phyloP scores from a whole-genome alignment of 1,140 invertebrate species.

The Antheraea mylitta region DNA sequence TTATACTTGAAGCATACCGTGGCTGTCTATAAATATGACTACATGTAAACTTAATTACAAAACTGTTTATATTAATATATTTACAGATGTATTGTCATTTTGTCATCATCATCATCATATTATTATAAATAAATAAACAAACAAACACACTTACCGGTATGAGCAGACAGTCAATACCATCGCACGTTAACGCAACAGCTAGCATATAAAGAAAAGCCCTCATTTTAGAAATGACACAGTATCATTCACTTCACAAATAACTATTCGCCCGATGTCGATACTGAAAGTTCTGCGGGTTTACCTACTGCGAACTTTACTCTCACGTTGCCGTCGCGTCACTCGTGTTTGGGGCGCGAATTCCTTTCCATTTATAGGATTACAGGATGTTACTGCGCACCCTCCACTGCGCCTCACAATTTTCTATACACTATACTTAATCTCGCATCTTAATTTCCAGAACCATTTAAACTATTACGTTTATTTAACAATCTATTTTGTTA shows the following conservation, averaged over 20 bases:
- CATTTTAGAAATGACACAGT: slow-evolving; percentile 37
- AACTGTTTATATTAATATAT: no score
- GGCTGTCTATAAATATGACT: no score
- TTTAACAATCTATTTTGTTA: background rate
- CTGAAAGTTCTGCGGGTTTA: slow-evolving; percentile 26
- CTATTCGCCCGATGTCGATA: slow-evolving; percentile 15
- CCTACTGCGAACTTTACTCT: slow-evolving; percentile 30
- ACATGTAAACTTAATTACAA: no score
- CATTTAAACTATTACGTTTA: background rate
- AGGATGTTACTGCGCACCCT: slow-evolving; percentile 59
- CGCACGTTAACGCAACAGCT: slow-evolving; percentile 41
- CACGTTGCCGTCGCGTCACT: slow-evolving; percentile 46
- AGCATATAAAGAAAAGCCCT: slow-evolving; percentile 44
- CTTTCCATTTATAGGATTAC: slow-evolving; percentile 59
- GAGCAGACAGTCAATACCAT: slow-evolving; percentile 43
- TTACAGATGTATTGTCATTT: no score
- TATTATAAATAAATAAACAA: no score
- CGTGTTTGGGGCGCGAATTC: slow-evolving; percentile 56
- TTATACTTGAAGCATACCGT: no score
- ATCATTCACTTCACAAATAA: slow-evolving; percentile 26
- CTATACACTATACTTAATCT: slow-evolving; percentile 35
- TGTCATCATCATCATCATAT: no score
- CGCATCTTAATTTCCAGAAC: background rate
- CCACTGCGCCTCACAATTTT: slow-evolving; percentile 46
- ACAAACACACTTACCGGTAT: slow-evolving; percentile 50